Conservation (phyloP, 2,113 vertebrate species). For the Nycticebus coucang region DNA sequence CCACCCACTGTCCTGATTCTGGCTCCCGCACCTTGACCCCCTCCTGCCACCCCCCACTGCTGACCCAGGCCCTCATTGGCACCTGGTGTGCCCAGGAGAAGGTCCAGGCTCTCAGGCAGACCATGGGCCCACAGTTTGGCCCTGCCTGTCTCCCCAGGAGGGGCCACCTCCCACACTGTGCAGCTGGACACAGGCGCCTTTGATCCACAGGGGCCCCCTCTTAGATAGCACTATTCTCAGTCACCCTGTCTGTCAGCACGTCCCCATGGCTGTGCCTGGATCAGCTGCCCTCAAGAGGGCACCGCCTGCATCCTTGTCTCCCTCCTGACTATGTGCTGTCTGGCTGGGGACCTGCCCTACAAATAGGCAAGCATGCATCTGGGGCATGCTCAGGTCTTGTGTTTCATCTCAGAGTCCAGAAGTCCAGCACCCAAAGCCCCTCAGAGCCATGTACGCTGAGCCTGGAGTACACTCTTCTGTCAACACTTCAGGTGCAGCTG, state of each 20-base stretch:
- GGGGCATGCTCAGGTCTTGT: no score
- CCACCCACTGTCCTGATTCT: background rate
- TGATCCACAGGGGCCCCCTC: background rate
- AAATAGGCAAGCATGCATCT: background rate
- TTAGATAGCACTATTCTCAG: no score
- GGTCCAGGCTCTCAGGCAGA: background rate
- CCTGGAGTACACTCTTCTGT: background rate
- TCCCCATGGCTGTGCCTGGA: no score
- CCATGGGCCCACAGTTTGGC: no score
- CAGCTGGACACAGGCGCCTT: no score
- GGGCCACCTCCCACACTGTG: background rate
- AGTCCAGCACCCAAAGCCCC: background rate
- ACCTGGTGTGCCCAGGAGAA: background rate
- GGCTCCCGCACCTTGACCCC: background rate
- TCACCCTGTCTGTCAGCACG: no score
- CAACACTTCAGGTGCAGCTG: background rate
- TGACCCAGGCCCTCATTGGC: background rate
- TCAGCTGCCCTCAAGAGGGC: background rate
- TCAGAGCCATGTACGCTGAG: background rate
- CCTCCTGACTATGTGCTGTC: no score
- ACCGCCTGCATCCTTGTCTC: no score
- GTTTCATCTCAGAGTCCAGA: background rate
- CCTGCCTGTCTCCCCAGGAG: background rate
- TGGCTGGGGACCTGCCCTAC: background rate
- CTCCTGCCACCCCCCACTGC: background rate